These are phyloP conservation scores for Haliclona indistincta DNA, from an alignment of 37 sponge, comb jelly and placozoan genomes.

Conservation along the genomic window DNA sequence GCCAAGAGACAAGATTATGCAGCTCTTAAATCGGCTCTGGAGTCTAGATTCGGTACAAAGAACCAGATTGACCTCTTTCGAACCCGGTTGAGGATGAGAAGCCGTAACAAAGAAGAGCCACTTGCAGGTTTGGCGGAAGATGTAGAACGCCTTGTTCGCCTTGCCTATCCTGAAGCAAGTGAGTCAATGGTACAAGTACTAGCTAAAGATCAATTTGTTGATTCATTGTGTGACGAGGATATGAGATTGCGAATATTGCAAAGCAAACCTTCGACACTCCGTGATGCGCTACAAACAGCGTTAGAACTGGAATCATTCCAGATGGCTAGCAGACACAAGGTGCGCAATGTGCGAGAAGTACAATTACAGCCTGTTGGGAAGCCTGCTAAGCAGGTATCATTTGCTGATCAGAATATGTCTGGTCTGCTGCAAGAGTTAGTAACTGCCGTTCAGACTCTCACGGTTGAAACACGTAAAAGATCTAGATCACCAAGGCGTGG, in stretches of 20 bases:
- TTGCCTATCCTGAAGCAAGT: slow-evolving; percentile 20
- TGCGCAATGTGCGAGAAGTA: background rate
- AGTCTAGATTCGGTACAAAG: slow-evolving; percentile 20
- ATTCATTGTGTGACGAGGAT: slow-evolving; percentile 10
- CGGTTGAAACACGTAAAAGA: background rate
- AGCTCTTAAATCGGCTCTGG: slow-evolving; percentile 18
- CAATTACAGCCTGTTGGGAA: no score
- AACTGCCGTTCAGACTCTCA: background rate
- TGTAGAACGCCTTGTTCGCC: slow-evolving; percentile 16
- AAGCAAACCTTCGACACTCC: slow-evolving; percentile 1
- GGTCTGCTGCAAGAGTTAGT: no score
- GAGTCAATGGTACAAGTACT: slow-evolving; percentile 22
- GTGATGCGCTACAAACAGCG: slow-evolving; percentile 3
- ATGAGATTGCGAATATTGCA: slow-evolving; percentile 4
- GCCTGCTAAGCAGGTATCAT: no score
- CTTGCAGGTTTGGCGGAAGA: slow-evolving; percentile 27
- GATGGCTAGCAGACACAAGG: slow-evolving; percentile 1
- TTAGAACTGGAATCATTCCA: slow-evolving; percentile 16
- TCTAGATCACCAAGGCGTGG: background rate
- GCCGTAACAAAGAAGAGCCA: background rate
- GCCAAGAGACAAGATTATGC: background rate
- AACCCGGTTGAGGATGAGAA: background rate
- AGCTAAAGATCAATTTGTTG: slow-evolving; percentile 37
- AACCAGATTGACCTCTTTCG: slow-evolving; percentile 25
- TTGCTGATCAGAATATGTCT: no score